These are phyloP conservation scores for Doris montereyensis DNA, from an alignment of 2,888 invertebrate species.

Conservation along the genomic window DNA sequence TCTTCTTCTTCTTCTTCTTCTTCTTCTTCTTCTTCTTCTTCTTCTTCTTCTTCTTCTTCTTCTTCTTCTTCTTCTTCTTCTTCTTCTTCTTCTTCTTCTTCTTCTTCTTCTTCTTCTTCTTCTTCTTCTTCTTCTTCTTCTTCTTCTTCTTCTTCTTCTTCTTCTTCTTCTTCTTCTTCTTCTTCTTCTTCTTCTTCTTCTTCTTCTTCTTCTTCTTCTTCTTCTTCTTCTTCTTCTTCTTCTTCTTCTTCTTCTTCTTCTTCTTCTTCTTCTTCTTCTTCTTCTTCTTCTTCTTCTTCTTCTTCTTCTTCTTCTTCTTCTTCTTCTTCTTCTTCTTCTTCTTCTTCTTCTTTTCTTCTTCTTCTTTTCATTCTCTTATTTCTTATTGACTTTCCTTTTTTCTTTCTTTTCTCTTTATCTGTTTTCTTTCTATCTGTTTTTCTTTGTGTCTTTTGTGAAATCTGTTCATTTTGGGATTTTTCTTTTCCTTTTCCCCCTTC, in stretches of 20 bases:
- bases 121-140: slow-evolving; percentile 5
- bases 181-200: slow-evolving; percentile 8
- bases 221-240: not conserved
- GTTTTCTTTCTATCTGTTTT: too few relatives aligned
- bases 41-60: slow-evolving; percentile 18
- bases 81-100: slow-evolving; percentile 18
- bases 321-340: slow-evolving; percentile 21
- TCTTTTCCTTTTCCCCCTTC: too few relatives aligned
- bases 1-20: slow-evolving; percentile 31
- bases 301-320: slow-evolving; percentile 24
- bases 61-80: slow-evolving; percentile 33
- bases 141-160: slow-evolving; percentile 30
- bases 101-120: slow-evolving; percentile 10
- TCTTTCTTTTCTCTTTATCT: not conserved
- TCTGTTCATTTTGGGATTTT: too few relatives aligned
- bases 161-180: slow-evolving; percentile 29
- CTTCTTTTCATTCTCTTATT: not conserved
- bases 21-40: slow-evolving; percentile 15
- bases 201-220: not conserved
- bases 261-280: slow-evolving; percentile 1
- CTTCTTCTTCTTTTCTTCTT: slow-evolving; percentile 3
- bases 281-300: slow-evolving; percentile 31
- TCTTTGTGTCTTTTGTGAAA: not conserved
- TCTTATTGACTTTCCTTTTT: not conserved
- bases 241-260: not conserved